These are phyloP conservation scores for Epsilonema sp. DNA, from an alignment of 2,888 invertebrate genomes.

Conservation along the genomic window DNA sequence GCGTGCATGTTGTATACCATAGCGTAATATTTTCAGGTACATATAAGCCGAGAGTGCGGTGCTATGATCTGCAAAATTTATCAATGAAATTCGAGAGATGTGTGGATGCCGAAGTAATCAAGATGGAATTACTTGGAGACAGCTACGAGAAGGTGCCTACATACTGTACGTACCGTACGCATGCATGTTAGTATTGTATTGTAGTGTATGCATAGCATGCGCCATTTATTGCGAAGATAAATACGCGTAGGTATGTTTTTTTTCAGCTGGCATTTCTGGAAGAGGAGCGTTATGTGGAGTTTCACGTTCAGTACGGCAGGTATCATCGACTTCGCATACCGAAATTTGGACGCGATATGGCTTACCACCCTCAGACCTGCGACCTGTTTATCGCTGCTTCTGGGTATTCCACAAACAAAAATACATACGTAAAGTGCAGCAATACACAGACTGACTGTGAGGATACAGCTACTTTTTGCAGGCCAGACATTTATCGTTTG, in stretches of 20 bases:
- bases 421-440: background rate
- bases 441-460: background rate
- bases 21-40: constrained; percentile 26
- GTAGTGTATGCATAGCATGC: too few relatives aligned
- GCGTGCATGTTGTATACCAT: too few relatives aligned
- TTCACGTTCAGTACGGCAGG: constrained; percentile 78
- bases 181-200: too few relatives aligned
- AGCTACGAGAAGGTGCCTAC: constrained; percentile 70
- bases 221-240: too few relatives aligned
- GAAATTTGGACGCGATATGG: constrained; percentile 77
- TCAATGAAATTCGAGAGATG: constrained; percentile 94
- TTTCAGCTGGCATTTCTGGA: constrained; percentile 66
- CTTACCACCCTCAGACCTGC: constrained; percentile 67
- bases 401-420: constrained; percentile 39
- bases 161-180: background rate
- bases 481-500: constrained; percentile 67
- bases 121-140: constrained; percentile 72
- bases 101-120: constrained; percentile 85
- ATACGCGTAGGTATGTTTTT: background rate
- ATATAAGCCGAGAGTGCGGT: constrained; percentile 85
- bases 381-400: constrained; percentile 80
- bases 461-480: constrained; percentile 29
- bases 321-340: constrained; percentile 78
- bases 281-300: constrained; percentile 73
- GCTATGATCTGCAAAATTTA: constrained; percentile 83